phyloP scores from a whole-genome alignment of 2,888 invertebrate genomes.

The Cinara cedri region DNA sequence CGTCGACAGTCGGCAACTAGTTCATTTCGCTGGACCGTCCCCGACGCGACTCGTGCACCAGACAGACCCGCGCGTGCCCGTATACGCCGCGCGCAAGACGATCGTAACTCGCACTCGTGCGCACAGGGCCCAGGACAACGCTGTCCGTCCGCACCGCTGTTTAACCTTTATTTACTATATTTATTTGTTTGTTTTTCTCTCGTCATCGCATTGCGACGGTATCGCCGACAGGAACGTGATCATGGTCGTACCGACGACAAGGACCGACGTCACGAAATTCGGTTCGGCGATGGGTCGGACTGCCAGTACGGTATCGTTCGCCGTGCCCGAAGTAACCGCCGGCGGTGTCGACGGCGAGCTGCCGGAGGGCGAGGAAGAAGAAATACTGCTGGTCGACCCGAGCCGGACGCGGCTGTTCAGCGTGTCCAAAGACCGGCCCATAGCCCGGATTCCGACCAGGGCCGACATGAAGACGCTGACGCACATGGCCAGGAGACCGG shows the following conservation, averaged over 20 bases:
- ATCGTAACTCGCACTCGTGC: not conserved
- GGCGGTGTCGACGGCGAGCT: not conserved
- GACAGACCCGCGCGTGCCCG: not conserved
- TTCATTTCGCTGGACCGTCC: conserved; percentile 26
- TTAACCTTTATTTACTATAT: not conserved
- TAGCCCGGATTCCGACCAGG: conserved; percentile 64
- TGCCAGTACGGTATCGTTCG: conserved; percentile 40
- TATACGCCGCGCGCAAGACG: not conserved
- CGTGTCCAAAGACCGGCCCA: conserved; percentile 61
- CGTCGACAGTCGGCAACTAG: conserved; percentile 40
- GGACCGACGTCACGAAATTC: not conserved
- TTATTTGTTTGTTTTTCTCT: not conserved
- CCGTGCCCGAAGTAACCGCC: not conserved
- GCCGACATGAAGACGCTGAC: conserved; percentile 67
- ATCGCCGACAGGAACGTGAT: not conserved
- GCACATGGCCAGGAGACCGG: conserved; percentile 68
- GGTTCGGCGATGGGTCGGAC: not conserved
- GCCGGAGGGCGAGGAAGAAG: conserved; percentile 4
- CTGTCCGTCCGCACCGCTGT: not conserved
- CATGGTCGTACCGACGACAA: not conserved
- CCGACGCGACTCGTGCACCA: conserved; percentile 1
- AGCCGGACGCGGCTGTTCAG: conserved; percentile 64
- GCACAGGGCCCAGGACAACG: not conserved
- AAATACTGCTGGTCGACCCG: conserved; percentile 59
- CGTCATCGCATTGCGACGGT: not conserved